Percentiles rank a stretch among this genome's conserved stretches.
phyloP scores from a whole-genome alignment of 2,888 invertebrate genomes.

The Melolontha melolontha region DNA sequence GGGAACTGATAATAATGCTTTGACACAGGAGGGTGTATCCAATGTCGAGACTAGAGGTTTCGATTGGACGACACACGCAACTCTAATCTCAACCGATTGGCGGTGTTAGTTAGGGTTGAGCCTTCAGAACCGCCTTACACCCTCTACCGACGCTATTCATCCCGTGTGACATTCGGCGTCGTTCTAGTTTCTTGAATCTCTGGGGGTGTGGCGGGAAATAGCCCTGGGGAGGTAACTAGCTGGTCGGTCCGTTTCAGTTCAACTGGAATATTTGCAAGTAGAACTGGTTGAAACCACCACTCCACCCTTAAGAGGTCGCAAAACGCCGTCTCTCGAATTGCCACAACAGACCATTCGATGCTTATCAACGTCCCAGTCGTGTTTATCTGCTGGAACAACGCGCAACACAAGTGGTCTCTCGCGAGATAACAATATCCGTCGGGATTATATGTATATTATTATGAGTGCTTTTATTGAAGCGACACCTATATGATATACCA shows the following conservation, averaged over 20 bases:
- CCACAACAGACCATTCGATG: slow-evolving; percentile 60
- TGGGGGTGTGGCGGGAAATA: slow-evolving; percentile 68
- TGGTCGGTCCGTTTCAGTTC: slow-evolving; percentile 48
- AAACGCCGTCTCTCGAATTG: slow-evolving; percentile 57
- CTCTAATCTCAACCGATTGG: slow-evolving; percentile 59
- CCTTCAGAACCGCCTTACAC: slow-evolving; percentile 55
- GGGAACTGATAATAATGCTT: slow-evolving; percentile 53
- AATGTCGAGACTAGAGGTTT: slow-evolving; percentile 45
- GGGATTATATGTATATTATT: slow-evolving; percentile 45
- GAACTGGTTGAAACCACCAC: slow-evolving; percentile 54
- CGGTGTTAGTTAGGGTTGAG: slow-evolving; percentile 52
- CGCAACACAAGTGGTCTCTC: slow-evolving; percentile 61
- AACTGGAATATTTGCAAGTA: slow-evolving; percentile 51
- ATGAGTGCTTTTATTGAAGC: slow-evolving; percentile 32
- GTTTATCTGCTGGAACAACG: slow-evolving; percentile 61
- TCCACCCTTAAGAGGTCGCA: slow-evolving; percentile 60
- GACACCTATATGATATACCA: slow-evolving; percentile 14
- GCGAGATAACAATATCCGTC: slow-evolving; percentile 57
- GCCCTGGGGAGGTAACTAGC: slow-evolving; percentile 67
- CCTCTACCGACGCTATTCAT: slow-evolving; percentile 52
- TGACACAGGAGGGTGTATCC: slow-evolving; percentile 54
- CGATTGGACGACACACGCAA: slow-evolving; percentile 54
- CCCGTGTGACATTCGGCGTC: slow-evolving; percentile 61
- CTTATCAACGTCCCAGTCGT: slow-evolving; percentile 65
- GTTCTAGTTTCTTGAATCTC: slow-evolving; percentile 63